Evolutionary conservation across 2,113 vertebrate genomes (phyloP), one percentile per base, ranked within the genome.

Genomic region (Phalacrocorax pelagicus): DNA sequence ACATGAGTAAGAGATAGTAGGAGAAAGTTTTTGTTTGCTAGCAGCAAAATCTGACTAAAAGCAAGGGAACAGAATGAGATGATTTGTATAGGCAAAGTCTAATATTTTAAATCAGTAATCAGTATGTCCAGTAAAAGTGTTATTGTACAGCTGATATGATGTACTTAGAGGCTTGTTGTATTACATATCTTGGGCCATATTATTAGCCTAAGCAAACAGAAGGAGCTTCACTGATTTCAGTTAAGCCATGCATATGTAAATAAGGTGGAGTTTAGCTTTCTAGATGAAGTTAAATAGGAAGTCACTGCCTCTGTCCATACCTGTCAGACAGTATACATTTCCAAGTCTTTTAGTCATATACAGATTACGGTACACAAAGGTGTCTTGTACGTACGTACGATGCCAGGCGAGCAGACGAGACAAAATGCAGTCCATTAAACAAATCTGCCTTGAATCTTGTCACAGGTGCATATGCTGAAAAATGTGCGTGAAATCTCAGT

Each of bases 331-430:
- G 1, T n/a, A 14, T 7, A 27, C 7, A 12, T 16, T 83, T 90
- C 23, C 2, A 1, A 72, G 62, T 62, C 40, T 65, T 29, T n/a
- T 32, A 57, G 12, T 72, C 34, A 21, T 38, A 3, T 10, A 30
- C 12, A 46, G 36, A n/a, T 84, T 36, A 69, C 32, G 27, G 0
- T 54, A 40, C 26, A 61, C 40, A 72, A 46, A 11, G 17, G 26
- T 80, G 4, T 36, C 9, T 57, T 74, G 20, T 54, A 23, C 2
- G 1, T 65, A 11, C 7, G 8, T 18, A n/a, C 0, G 1, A 23
- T 65, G 10, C 17, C 30, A 67, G 36, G 36, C 79, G 54, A 36
- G 6, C 22, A 15, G 30, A 91, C 74, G 57, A 63, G 40, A 34
- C 32, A 78, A 78, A 94, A 51, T 23, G 12, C 3, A 11, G 44